Conservation (phyloP, 2,888 invertebrate genomes). For the Eugnorisma glareosa region DNA sequence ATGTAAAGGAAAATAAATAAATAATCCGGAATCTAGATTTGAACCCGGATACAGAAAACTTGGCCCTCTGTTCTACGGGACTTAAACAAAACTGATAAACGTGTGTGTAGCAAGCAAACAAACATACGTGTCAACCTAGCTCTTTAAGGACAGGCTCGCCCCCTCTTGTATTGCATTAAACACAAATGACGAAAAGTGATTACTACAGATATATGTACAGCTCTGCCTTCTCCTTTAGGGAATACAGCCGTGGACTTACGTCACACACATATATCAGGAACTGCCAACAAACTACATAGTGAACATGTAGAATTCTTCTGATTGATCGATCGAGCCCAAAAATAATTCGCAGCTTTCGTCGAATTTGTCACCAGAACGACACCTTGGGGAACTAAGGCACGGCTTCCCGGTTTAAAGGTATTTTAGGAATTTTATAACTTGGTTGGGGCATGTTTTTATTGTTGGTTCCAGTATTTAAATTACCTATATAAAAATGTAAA, state of each 20-base stretch:
- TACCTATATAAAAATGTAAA: not conserved
- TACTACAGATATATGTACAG: not conserved
- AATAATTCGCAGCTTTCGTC: slow-evolving; percentile 78
- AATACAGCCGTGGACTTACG: not conserved
- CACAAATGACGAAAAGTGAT: not conserved
- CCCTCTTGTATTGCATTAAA: not conserved
- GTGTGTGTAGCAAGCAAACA: too few relatives aligned
- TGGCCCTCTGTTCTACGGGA: not conserved
- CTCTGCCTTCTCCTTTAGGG: not conserved
- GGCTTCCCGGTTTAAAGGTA: slow-evolving; percentile 56
- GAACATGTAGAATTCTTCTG: slow-evolving; percentile 72
- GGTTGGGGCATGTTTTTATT: slow-evolving; percentile 9
- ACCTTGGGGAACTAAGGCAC: slow-evolving; percentile 72
- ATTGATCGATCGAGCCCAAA: slow-evolving; percentile 78
- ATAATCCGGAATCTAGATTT: not conserved
- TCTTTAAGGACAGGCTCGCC: not conserved
- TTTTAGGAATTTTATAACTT: slow-evolving; percentile 41
- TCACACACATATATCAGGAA: slow-evolving; percentile 16
- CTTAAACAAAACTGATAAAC: not conserved
- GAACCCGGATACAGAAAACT: not conserved
- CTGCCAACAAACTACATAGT: slow-evolving; percentile 38
- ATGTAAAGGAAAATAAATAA: too few relatives aligned
- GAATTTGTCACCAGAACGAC: slow-evolving; percentile 82
- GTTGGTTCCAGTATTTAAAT: not conserved
- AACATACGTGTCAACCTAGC: not conserved